Base-by-base conservation (phyloP, 2,888 invertebrate genomes). In the Athrips mouffetella region DNA sequence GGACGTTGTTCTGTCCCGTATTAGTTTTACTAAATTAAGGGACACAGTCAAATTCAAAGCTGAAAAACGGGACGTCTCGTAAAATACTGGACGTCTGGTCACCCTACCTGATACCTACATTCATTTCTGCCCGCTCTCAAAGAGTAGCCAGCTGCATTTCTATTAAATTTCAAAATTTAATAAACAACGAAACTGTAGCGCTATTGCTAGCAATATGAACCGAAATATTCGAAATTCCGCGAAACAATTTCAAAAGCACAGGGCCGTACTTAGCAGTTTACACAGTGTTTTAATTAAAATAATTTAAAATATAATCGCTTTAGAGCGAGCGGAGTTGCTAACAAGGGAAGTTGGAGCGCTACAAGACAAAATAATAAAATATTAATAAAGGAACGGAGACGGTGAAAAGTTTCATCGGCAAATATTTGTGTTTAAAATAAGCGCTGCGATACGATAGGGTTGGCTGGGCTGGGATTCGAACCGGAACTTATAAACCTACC, bases 351-450 rank as follows among this genome's bases (percentile, higher is more conserved):
- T 87, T 86, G 70, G 59, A 67, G 81, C 73, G 78, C 72, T 76
- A 83, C 84, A 86, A 88, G 87, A 88, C 87, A 88, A 86, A 87
- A 88, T 88, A 88, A 88, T 88, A 88, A 86, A 88, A 88, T 87
- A 88, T 88, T 87, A 88, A 88, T 88, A 88, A 85, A 75, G 76
- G 84, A 79, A 71, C 72, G 76, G 79, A 83, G 85, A 85, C 80
- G 78, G 64, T 70, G 76, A 83, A 86, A 88, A 88, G 85, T 88
- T 87, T 80, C 78, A 77, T 78, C 68, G 62, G 70, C 80, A 86
- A 88, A 88, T 88, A 86, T 88, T 88, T 88, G 84, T 86, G 80
- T 88, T 88, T 84, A 65, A 88, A 88, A 88, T 88, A 87, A 87
- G 73, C 70, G 75, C 69, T 60, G 78, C 80, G 83, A 85, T 83